Evolutionary conservation across 2,888 invertebrate genomes (phyloP).

Genomic region (Notodonta ziczac): DNA sequence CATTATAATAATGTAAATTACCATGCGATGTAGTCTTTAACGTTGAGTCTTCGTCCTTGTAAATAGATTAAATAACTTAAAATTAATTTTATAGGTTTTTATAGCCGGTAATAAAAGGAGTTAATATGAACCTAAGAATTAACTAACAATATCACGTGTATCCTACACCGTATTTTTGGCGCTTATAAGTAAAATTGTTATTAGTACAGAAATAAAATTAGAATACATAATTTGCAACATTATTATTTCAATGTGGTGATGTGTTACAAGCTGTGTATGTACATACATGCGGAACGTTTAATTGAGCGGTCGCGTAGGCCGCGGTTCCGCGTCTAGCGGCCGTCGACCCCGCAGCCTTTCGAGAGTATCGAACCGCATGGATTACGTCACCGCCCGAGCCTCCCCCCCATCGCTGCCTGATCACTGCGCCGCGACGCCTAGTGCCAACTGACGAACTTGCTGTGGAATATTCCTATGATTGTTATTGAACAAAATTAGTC

Average conservation of each 20-base stretch:
- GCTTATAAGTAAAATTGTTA: too few species aligned
- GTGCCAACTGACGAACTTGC: constrained; percentile 42
- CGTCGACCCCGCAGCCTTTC: constrained; percentile 78
- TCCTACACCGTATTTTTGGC: too few species aligned
- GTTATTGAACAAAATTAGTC: constrained; percentile 40
- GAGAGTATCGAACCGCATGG: constrained; percentile 73
- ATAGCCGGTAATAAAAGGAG: too few species aligned
- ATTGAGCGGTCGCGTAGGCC: constrained; percentile 78
- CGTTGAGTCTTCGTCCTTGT: too few species aligned
- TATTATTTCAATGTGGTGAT: constrained; percentile 26
- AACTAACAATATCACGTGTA: too few species aligned
- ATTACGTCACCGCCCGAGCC: constrained; percentile 78
- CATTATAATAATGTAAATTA: too few species aligned
- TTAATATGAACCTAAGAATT: too few species aligned
- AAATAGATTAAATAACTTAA: too few species aligned
- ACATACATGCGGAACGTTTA: constrained; percentile 74
- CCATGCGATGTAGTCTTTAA: too few species aligned
- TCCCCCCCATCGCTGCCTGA: constrained; percentile 48
- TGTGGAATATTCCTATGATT: constrained; percentile 54
- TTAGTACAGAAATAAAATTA: neutral
- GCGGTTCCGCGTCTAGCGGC: constrained; percentile 80
- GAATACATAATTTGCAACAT: constrained; percentile 11
- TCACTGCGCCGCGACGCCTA: constrained; percentile 41
- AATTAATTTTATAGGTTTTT: too few species aligned
- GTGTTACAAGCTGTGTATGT: constrained; percentile 43